phyloP scores from a whole-genome alignment of 2,888 invertebrate genomes.

The Leptarthrus brevirostris region DNA sequence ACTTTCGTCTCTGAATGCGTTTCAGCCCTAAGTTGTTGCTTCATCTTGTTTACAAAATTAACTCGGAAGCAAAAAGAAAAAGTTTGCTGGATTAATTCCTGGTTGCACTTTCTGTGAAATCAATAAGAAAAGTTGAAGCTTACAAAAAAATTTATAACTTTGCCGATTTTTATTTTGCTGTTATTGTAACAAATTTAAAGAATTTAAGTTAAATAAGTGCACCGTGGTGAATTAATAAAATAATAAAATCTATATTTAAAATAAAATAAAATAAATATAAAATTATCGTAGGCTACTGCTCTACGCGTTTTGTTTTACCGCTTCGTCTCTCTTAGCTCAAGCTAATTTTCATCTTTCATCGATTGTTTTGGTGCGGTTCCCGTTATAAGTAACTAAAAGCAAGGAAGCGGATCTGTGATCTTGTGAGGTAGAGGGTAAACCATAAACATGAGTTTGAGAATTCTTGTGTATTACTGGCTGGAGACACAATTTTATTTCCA shows the following conservation, averaged over 20 bases:
- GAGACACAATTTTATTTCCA: background rate
- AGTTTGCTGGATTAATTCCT: too few relatives aligned
- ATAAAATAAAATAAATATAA: background rate
- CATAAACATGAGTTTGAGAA: conserved; percentile 8
- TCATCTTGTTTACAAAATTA: conserved; percentile 29
- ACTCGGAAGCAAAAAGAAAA: conserved; percentile 23
- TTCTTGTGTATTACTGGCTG: conserved; percentile 6
- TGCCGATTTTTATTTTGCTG: conserved; percentile 23
- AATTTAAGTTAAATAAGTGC: conserved; percentile 8
- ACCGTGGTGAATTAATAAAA: conserved; percentile 3
- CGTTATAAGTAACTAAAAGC: background rate
- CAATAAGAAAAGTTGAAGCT: background rate
- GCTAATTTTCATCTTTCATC: conserved; percentile 2
- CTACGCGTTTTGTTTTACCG: background rate
- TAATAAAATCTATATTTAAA: background rate
- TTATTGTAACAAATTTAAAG: conserved; percentile 5
- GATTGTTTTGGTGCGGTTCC: background rate
- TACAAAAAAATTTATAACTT: conserved; percentile 11
- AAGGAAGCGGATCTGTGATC: too few relatives aligned
- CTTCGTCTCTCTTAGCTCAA: background rate
- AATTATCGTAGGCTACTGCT: conserved; percentile 1
- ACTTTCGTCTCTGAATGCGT: too few relatives aligned
- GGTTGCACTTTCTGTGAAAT: too few relatives aligned
- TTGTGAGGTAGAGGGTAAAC: background rate
- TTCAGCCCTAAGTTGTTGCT: too few relatives aligned